phyloP scores from a whole-genome alignment of 2,113 vertebrate genomes.

The Caloenas nicobarica region DNA sequence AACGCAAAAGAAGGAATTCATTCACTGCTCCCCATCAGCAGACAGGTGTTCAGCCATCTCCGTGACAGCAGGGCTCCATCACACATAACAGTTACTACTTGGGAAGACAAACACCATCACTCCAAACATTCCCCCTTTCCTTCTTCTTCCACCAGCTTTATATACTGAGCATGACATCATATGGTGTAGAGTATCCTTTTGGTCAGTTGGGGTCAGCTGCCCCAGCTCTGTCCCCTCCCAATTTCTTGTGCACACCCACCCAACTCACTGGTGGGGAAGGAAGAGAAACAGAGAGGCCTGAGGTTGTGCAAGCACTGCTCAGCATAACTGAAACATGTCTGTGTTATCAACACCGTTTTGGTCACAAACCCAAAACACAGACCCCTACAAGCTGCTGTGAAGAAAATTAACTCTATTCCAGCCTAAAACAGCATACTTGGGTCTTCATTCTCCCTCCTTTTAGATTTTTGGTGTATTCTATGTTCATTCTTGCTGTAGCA shows the following conservation, averaged over 20 bases:
- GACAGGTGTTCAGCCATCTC: no score
- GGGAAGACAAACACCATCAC: no score
- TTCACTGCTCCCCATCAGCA: no score
- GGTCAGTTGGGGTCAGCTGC: no score
- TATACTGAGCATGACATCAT: no score
- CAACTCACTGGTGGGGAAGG: not conserved
- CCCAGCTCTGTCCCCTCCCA: no score
- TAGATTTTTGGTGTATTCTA: not conserved
- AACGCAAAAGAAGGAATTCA: no score
- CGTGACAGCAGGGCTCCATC: no score
- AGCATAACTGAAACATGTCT: not conserved
- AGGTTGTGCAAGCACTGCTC: not conserved
- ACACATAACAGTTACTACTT: no score
- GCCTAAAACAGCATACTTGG: not conserved
- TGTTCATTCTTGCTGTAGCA: not conserved
- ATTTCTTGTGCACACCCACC: not conserved
- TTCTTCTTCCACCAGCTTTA: no score
- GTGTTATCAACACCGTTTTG: not conserved
- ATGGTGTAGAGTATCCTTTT: no score
- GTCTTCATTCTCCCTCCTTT: not conserved
- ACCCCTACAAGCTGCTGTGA: accelerated
- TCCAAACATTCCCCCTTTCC: no score
- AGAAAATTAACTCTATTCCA: not conserved
- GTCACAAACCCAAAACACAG: not conserved
- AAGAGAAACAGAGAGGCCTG: not conserved